Evolutionary conservation across 2,113 vertebrate genomes (phyloP), one percentile per base, ranked within the genome.

Genomic region (Mystacornis crossleyi): DNA sequence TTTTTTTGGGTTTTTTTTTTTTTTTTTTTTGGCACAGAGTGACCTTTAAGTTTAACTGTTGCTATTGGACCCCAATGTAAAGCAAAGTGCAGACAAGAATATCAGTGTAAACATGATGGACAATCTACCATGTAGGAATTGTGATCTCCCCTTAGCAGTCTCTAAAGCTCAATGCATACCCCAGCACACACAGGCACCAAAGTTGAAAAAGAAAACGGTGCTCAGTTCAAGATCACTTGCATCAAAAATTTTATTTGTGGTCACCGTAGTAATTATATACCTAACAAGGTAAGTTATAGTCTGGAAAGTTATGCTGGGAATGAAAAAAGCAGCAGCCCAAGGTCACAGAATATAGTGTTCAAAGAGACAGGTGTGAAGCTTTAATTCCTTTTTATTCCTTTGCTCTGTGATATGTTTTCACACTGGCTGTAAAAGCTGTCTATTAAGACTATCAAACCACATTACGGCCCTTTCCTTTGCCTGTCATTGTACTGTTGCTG

Each of bases 1-100:
- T 28, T 19, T 28, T 48, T 60, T 57, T 51, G 38, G 38, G 75
- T 64, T 43, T 26, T 58, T 29, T 8, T 18, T 61, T 69, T 20
- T 28, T 20, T 20, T 33, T 53, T 60, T 57, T 53, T 75, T 60
- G 43, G 21, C 57, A 33, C 54, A 50, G n/a, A 21, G 5, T 64
- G 75, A 90, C 75, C 54, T 95, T 94, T 89, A 75, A 81, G 8
- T 91, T 85, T 64, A 78, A 61, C 62, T 61, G 42, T 33, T 85
- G 19, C 5, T 50, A 10, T 62, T 74, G 28, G 17, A 70, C 4
- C 29, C 29, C 33, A 58, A 1, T 0, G 0, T 50, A 90, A 86
- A 90, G 29, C 26, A 74, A 81, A 88, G 24, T 51, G 42, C 51
- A 60, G 60, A 47, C 34, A 86, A 81, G 60, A 62, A 48, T 58